Conservation (phyloP, 1,140 invertebrate species). For the Penaeus indicus region DNA sequence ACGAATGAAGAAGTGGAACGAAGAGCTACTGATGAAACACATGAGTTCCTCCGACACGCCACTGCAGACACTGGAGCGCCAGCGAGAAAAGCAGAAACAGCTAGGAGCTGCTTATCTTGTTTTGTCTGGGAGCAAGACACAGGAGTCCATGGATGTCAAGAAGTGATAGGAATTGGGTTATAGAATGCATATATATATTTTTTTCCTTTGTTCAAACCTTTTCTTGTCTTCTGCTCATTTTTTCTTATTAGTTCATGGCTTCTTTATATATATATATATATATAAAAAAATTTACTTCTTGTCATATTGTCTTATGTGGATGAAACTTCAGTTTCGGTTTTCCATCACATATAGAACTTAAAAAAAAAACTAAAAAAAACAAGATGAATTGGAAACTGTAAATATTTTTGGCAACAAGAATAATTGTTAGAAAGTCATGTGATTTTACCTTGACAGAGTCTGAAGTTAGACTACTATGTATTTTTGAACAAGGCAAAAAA, state of each 20-base stretch:
- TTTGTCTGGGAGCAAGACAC: constrained; percentile 87
- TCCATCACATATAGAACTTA: not conserved
- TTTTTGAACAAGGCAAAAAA: no score
- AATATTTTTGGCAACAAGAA: no score
- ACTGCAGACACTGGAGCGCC: constrained; percentile 90
- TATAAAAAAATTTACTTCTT: not conserved
- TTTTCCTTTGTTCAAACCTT: not conserved
- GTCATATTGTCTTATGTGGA: not conserved
- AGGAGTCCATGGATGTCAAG: constrained; percentile 62
- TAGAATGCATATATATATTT: not conserved
- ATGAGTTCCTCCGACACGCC: constrained; percentile 99
- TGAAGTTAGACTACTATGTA: no score
- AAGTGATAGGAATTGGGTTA: constrained; percentile 36
- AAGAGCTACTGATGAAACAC: constrained; percentile 89
- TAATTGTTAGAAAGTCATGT: no score
- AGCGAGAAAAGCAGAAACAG: constrained; percentile 97
- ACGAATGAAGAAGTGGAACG: constrained; percentile 88
- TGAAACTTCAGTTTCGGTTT: not conserved
- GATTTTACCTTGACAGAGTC: no score
- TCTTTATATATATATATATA: no score
- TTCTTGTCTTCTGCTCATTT: not conserved
- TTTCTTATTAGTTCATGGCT: not conserved
- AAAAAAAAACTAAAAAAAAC: not conserved
- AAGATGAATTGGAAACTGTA: not conserved
- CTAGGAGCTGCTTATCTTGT: constrained; percentile 95